Conservation (phyloP, 2,888 invertebrate species). For the Silvanus unidentatus region DNA sequence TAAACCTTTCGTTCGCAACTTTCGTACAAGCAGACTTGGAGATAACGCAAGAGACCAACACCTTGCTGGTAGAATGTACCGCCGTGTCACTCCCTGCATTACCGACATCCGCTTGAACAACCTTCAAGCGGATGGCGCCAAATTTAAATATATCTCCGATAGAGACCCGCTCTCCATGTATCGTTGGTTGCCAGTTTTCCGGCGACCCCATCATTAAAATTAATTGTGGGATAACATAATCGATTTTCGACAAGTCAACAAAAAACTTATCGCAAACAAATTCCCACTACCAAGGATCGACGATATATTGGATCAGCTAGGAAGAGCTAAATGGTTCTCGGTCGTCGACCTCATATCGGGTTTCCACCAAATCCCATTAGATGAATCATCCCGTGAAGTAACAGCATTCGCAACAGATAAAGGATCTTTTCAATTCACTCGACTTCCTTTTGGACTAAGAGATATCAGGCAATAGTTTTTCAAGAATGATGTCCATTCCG, state of each 20-base stretch:
- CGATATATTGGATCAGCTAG: slow-evolving; percentile 20
- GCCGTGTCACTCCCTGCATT: slow-evolving; percentile 8
- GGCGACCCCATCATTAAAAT: slow-evolving; percentile 10
- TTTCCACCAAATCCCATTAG: slow-evolving; percentile 18
- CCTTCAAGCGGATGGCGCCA: slow-evolving; percentile 4
- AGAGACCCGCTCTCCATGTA: too few relatives aligned
- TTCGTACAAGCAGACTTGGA: slow-evolving; percentile 14
- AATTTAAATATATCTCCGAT: slow-evolving; percentile 19
- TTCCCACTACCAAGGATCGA: slow-evolving; percentile 20
- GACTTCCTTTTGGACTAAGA: slow-evolving; percentile 22
- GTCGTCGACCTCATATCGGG: slow-evolving; percentile 15
- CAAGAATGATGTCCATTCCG: slow-evolving; percentile 25
- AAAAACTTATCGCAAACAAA: slow-evolving; percentile 15
- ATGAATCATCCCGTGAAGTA: slow-evolving; percentile 15
- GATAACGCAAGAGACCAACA: slow-evolving; percentile 3
- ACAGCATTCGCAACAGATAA: slow-evolving; percentile 18
- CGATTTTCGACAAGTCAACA: slow-evolving; percentile 19
- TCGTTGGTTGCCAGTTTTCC: slow-evolving; percentile 23
- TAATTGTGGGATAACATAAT: slow-evolving; percentile 17
- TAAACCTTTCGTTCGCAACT: slow-evolving; percentile 3
- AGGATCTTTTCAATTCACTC: slow-evolving; percentile 19
- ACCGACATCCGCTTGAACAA: too few relatives aligned
- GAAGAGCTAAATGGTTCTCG: slow-evolving; percentile 19
- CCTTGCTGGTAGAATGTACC: slow-evolving; percentile 3
- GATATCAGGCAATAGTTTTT: slow-evolving; percentile 23